Evolutionary conservation across 2,113 vertebrate genomes (phyloP).

Genomic region (Anser cygnoides): DNA sequence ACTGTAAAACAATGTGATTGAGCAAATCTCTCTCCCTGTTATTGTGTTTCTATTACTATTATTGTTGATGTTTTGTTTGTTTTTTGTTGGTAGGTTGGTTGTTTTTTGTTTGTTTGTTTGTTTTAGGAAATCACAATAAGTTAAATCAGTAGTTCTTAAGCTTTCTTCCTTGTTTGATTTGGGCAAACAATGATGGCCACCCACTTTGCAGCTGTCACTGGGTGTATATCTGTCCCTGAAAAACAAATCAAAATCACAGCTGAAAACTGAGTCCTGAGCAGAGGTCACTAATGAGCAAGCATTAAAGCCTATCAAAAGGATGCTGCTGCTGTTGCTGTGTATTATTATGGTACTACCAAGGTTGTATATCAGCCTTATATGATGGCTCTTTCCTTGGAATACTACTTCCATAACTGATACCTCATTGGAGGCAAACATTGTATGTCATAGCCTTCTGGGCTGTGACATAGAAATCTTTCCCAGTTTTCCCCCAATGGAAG

Average conservation of each 20-base stretch:
- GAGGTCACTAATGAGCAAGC: neutral
- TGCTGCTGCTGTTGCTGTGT: neutral
- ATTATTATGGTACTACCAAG: neutral
- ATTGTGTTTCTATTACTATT: neutral
- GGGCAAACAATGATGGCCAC: constrained; percentile 25
- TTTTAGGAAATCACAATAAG: neutral
- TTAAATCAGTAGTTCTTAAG: constrained; percentile 28
- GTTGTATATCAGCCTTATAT: neutral
- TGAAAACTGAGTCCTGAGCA: neutral
- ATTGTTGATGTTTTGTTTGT: neutral
- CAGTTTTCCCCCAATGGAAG: neutral
- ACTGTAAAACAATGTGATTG: neutral
- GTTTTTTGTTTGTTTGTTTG: neutral
- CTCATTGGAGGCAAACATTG: neutral
- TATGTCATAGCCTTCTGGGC: neutral
- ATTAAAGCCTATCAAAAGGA: neutral
- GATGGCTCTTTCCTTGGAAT: neutral
- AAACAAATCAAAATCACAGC: neutral
- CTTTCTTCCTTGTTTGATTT: neutral
- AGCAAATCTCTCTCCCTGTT: neutral
- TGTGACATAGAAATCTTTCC: neutral
- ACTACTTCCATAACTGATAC: neutral
- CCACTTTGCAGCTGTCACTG: neutral
- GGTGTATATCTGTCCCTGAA: neutral
- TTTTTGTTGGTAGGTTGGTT: neutral